phyloP scores from a whole-genome alignment of 2,888 invertebrate species.

The Meiosimyza decipiens region DNA sequence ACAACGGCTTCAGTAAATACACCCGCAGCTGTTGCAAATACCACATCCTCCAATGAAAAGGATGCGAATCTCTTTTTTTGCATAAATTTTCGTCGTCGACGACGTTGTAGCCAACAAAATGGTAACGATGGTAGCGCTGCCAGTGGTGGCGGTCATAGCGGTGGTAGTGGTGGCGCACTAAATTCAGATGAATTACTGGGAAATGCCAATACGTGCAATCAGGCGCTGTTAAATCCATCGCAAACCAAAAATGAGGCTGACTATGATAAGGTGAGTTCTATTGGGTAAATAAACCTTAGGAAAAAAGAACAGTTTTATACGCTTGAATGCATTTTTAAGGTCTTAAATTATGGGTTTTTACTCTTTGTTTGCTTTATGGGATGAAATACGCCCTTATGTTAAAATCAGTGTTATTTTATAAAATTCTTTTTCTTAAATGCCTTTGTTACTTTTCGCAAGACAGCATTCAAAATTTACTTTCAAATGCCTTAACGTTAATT shows the following conservation, averaged over 20 bases:
- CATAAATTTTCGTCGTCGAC: conserved; percentile 60
- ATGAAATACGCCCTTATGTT: too few species aligned
- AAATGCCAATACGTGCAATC: conserved; percentile 60
- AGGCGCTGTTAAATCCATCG: conserved; percentile 62
- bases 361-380: too few species aligned
- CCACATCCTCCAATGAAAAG: conserved; percentile 49
- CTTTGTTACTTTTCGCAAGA: too few species aligned
- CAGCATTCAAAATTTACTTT: too few species aligned
- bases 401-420: too few species aligned
- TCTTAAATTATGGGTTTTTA: too few species aligned
- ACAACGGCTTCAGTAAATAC: conserved; percentile 37
- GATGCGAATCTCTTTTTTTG: conserved; percentile 62
- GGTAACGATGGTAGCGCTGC: conserved; percentile 54
- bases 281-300: background rate
- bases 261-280: conserved; percentile 61
- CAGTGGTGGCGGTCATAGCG: conserved; percentile 49
- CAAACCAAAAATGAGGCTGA: conserved; percentile 63
- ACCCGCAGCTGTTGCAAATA: conserved; percentile 20
- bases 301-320: background rate
- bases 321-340: background rate
- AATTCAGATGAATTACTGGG: conserved; percentile 51
- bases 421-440: too few species aligned
- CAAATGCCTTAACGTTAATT: too few species aligned
- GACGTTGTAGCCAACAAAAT: conserved; percentile 60
- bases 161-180: conserved; percentile 45